These are phyloP conservation scores for Macrophya annulata DNA, from an alignment of 2,888 invertebrate species.

Conservation along the genomic window DNA sequence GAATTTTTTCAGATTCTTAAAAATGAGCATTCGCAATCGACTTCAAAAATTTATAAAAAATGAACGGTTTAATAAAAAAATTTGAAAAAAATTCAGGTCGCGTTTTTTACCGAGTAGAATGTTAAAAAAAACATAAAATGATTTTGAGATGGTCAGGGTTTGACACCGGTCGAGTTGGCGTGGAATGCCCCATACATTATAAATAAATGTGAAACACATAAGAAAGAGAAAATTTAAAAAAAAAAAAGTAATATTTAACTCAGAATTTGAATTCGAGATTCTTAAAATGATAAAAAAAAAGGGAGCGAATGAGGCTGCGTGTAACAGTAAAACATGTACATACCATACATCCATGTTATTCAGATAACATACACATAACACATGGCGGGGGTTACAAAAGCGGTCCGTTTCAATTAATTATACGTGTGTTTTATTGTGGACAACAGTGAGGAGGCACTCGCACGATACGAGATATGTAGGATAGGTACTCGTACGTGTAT, in stretches of 20 bases:
- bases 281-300: neutral
- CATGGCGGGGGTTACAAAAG: neutral
- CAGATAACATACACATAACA: neutral
- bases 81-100: too few relatives aligned
- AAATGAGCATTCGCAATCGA: too few relatives aligned
- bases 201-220: too few relatives aligned
- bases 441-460: neutral
- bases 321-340: neutral
- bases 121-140: too few relatives aligned
- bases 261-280: neutral
- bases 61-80: too few relatives aligned
- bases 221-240: neutral
- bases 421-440: conserved; percentile 11
- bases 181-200: too few relatives aligned
- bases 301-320: neutral
- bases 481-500: neutral
- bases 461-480: conserved; percentile 35
- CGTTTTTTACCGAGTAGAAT: too few relatives aligned
- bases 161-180: too few relatives aligned
- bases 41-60: too few relatives aligned
- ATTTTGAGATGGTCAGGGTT: too few relatives aligned
- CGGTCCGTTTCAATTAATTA: conserved; percentile 25
- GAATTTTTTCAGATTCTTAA: too few relatives aligned
- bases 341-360: neutral
- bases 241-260: neutral